Conservation (phyloP, 2,797 vertebrate species). For the Thripadectes ignobilis region DNA sequence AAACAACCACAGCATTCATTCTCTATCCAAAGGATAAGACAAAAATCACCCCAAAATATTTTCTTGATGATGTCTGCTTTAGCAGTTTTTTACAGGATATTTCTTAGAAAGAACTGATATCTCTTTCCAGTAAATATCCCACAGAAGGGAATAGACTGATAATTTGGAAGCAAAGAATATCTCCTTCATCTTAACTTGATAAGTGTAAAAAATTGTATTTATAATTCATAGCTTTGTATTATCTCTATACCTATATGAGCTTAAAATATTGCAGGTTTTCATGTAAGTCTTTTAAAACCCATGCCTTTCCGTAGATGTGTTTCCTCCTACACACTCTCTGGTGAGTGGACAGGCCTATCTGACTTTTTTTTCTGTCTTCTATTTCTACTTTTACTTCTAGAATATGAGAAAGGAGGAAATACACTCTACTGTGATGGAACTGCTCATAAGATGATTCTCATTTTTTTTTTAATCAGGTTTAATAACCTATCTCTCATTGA, state of each 20-base stretch:
- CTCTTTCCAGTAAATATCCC: neutral
- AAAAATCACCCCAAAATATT: conserved; percentile 7
- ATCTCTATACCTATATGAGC: neutral
- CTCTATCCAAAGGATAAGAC: conserved; percentile 38
- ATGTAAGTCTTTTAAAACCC: neutral
- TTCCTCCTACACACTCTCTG: neutral
- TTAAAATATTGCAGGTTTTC: neutral
- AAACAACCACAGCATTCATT: conserved; percentile 24
- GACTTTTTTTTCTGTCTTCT: neutral
- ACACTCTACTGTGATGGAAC: neutral
- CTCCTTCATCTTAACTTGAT: neutral
- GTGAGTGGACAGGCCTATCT: neutral
- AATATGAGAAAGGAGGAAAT: neutral
- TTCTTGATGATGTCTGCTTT: conserved; percentile 18
- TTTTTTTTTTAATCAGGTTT: neutral
- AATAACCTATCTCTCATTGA: neutral
- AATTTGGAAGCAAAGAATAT: neutral
- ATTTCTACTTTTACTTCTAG: neutral
- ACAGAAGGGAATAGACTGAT: neutral
- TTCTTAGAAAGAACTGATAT: conserved; percentile 29
- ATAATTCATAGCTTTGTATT: neutral
- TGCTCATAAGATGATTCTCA: neutral
- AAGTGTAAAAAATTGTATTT: neutral
- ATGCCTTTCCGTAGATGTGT: neutral
- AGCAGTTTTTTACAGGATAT: neutral